Percentiles rank a stretch among this genome's conserved stretches.
phyloP scores from a whole-genome alignment of 2,797 vertebrate species.

The Alcedo quadribrachys region DNA sequence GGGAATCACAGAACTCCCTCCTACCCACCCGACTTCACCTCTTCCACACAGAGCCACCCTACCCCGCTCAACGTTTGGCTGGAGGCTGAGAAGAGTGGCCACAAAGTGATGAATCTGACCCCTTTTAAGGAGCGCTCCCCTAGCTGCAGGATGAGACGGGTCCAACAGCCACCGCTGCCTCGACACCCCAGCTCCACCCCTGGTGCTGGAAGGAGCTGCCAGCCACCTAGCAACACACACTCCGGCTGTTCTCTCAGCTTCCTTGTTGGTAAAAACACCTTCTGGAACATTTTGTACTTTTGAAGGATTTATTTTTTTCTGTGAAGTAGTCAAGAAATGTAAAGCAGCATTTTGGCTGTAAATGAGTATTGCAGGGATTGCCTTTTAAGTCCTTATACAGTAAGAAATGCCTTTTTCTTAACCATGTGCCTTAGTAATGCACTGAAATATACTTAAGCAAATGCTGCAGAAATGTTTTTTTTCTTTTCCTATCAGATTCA shows the following conservation, averaged over 20 bases:
- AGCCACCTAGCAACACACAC: neutral
- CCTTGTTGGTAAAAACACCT: neutral
- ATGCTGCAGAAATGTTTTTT: neutral
- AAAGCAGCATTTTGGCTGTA: neutral
- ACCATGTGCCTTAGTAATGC: neutral
- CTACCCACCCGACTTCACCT: neutral
- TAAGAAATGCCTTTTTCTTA: neutral
- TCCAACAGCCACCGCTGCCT: neutral
- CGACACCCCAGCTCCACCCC: neutral
- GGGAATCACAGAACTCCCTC: neutral
- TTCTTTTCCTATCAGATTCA: neutral
- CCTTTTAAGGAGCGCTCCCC: neutral
- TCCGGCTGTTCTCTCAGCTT: neutral
- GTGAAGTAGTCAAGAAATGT: neutral
- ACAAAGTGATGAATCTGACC: neutral
- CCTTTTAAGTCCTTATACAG: neutral
- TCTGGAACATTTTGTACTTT: neutral
- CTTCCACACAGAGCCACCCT: neutral
- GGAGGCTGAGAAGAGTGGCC: neutral
- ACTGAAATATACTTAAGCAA: neutral
- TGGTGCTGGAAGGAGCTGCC: neutral
- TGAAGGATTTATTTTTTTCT: neutral
- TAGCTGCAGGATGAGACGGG: neutral
- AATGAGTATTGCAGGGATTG: neutral
- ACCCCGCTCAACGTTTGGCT: neutral